Percentiles rank a stretch among this genome's conserved stretches.
Conservation (phyloP, 2,888 invertebrate species). For the Mythimna pallens region DNA sequence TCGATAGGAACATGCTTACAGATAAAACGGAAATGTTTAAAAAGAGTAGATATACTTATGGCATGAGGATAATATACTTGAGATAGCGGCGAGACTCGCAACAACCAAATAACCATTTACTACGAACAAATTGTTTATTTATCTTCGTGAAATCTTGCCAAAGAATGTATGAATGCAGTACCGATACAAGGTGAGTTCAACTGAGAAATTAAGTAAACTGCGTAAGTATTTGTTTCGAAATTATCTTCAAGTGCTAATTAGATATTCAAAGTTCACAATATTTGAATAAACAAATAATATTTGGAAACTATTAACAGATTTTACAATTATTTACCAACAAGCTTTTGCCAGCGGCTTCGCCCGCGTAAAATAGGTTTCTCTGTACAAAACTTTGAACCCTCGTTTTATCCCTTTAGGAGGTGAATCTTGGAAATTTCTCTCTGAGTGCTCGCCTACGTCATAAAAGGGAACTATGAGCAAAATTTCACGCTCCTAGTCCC, state of each 20-base stretch:
- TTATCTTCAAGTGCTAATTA: not conserved
- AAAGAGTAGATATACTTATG: constrained; percentile 11
- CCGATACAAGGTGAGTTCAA: constrained; percentile 16
- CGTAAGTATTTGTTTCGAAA: constrained; percentile 8
- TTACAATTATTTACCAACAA: too few relatives aligned
- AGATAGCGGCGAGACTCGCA: constrained; percentile 26
- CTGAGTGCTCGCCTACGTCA: too few relatives aligned
- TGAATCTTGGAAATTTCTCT: too few relatives aligned
- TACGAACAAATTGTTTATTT: constrained; percentile 33
- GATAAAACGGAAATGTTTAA: constrained; percentile 35
- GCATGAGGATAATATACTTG: constrained; percentile 20
- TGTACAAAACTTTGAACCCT: too few relatives aligned
- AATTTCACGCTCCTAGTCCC: too few relatives aligned
- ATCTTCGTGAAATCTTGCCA: constrained; percentile 30
- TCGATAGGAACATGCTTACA: constrained; percentile 19
- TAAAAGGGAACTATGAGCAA: too few relatives aligned
- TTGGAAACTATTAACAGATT: not conserved
- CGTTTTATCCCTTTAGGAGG: too few relatives aligned
- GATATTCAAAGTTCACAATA: not conserved
- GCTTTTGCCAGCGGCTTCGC: too few relatives aligned
- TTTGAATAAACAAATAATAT: not conserved
- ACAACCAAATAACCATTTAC: constrained; percentile 25
- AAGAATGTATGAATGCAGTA: constrained; percentile 27
- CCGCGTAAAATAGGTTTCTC: too few relatives aligned
- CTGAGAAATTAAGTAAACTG: not conserved